These are phyloP conservation scores for Daphoenositta chrysoptera DNA, from an alignment of 2,113 vertebrate species.

Conservation along the genomic window DNA sequence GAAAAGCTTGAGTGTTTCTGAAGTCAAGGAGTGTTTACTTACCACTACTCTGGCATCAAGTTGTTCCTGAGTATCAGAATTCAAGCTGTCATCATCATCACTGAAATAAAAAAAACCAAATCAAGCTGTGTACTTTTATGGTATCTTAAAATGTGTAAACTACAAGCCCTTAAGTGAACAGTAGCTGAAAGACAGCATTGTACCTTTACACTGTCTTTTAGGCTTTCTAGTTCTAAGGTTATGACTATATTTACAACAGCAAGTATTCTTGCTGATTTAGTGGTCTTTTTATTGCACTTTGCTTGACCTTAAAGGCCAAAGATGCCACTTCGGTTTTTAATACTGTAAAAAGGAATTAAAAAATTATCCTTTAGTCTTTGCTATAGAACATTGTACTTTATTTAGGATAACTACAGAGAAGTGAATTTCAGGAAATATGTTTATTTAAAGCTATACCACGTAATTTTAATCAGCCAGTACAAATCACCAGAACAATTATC, in stretches of 20 bases:
- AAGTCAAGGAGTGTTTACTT: constrained; percentile 4
- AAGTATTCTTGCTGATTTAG: background rate
- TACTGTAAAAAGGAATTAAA: background rate
- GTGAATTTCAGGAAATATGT: background rate
- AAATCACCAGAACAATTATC: background rate
- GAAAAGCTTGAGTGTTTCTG: background rate
- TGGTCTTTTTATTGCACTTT: background rate
- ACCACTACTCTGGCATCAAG: constrained; percentile 74
- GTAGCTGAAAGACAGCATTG: background rate
- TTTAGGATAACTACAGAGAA: background rate
- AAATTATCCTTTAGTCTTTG: background rate
- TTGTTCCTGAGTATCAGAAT: background rate
- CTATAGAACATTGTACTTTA: background rate
- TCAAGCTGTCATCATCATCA: constrained; percentile 17
- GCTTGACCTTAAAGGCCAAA: background rate
- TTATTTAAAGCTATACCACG: background rate
- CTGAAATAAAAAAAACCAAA: constrained; percentile 46
- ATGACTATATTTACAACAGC: rapidly evolving
- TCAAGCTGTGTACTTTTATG: background rate
- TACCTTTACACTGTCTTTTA: background rate
- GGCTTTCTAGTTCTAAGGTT: background rate
- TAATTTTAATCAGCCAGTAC: background rate
- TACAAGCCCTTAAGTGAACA: background rate
- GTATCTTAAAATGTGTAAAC: background rate
- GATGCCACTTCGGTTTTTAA: background rate